Evolutionary conservation across 2,113 vertebrate genomes (phyloP).

Genomic region (Pachycephala philippinensis): DNA sequence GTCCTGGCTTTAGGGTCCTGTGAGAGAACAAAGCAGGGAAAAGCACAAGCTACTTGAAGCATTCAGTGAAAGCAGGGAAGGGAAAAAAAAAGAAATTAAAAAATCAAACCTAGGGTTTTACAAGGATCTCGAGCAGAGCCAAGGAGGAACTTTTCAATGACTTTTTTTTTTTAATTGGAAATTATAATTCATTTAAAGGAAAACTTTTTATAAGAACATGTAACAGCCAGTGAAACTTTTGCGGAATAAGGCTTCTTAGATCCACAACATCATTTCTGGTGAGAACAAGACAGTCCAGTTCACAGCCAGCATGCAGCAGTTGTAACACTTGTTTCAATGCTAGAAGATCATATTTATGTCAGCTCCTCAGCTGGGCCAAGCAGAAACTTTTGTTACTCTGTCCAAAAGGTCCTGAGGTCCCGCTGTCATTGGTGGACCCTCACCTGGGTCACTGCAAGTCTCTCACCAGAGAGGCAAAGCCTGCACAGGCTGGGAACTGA

Average conservation of each 20-base stretch:
- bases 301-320: not conserved
- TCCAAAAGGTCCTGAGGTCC: not conserved
- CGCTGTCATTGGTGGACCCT: rapidly evolving
- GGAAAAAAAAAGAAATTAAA: not conserved
- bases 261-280: not conserved
- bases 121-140: not conserved
- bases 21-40: not conserved
- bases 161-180: not conserved
- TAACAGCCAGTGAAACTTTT: not conserved
- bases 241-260: not conserved
- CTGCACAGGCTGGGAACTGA: not conserved
- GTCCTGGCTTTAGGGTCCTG: constrained; percentile 7
- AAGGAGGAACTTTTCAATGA: constrained; percentile 30
- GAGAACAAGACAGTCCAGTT: not conserved
- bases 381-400: not conserved
- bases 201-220: not conserved
- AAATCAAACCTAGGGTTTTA: not conserved
- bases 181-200: not conserved
- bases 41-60: not conserved
- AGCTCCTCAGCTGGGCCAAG: not conserved
- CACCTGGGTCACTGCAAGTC: not conserved
- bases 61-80: not conserved
- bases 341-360: not conserved
- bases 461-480: not conserved
- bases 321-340: not conserved